Conservation (phyloP, 2,113 vertebrate genomes). For the Elephantulus edwardii region DNA sequence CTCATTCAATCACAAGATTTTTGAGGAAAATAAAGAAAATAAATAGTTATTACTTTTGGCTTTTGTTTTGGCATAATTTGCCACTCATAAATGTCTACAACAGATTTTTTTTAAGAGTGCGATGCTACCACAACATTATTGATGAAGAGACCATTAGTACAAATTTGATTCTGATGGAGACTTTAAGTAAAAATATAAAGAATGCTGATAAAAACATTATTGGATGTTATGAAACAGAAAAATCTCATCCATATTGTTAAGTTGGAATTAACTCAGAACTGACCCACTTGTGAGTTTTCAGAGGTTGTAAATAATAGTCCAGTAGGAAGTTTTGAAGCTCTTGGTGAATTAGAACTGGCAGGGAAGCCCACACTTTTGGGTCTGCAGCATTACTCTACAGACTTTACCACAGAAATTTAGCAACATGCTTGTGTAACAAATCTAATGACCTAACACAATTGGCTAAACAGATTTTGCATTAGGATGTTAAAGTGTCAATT, state of each 20-base stretch:
- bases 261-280: no score
- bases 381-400: no score
- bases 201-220: neutral
- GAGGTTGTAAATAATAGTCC: no score
- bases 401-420: no score
- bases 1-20: neutral
- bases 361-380: no score
- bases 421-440: neutral
- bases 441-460: neutral
- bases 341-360: no score
- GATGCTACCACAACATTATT: neutral
- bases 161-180: neutral
- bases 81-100: neutral
- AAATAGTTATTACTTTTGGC: neutral
- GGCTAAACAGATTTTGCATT: neutral
- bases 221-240: neutral
- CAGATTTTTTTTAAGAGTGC: neutral
- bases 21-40: neutral
- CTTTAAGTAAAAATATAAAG: neutral
- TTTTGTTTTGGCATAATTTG: neutral
- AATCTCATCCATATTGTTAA: neutral
- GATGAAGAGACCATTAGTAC: neutral
- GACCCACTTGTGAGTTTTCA: no score
- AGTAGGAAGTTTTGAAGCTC: no score
- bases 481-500: neutral